Evolutionary conservation across 2,888 invertebrate species (phyloP).

Genomic region (Heliconius charithonia): DNA sequence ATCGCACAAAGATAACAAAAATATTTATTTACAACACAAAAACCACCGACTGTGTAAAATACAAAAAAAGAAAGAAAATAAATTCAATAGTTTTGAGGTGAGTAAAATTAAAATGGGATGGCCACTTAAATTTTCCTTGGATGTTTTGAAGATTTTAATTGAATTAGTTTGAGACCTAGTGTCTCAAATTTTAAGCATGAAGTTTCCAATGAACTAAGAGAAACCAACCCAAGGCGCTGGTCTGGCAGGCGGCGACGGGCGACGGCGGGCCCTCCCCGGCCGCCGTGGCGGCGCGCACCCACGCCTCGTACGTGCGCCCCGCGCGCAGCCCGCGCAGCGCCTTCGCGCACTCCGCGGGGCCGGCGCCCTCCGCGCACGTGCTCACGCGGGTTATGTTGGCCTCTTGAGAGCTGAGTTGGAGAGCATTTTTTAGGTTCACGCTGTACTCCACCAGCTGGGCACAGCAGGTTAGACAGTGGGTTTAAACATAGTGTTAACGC

Average conservation of each 20-base stretch:
- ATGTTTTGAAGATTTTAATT: too few relatives aligned
- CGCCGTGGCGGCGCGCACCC: constrained; percentile 92
- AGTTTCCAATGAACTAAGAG: too few relatives aligned
- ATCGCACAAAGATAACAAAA: too few relatives aligned
- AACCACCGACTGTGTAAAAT: too few relatives aligned
- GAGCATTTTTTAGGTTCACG: not conserved
- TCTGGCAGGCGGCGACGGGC: constrained; percentile 74
- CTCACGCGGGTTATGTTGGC: constrained; percentile 73
- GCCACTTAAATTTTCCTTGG: too few relatives aligned
- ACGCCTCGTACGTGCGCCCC: constrained; percentile 91
- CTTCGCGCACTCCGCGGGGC: constrained; percentile 78
- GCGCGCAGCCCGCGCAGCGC: constrained; percentile 87
- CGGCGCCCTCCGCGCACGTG: constrained; percentile 70
- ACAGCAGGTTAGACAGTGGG: too few relatives aligned
- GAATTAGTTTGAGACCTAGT: too few relatives aligned
- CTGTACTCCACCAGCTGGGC: not conserved
- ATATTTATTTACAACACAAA: too few relatives aligned
- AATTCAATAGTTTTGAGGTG: too few relatives aligned
- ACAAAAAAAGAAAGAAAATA: too few relatives aligned
- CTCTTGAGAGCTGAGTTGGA: constrained; percentile 67
- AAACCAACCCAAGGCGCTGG: constrained; percentile 71
- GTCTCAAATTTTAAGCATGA: too few relatives aligned
- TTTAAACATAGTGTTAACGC: not conserved
- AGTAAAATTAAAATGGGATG: too few relatives aligned
- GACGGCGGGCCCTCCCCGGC: constrained; percentile 87